Evolutionary conservation across 37 sponge, comb jelly and placozoan genomes (phyloP), one percentile per base, ranked within the genome.

Genomic region (Diacarnus erythraeanus): DNA sequence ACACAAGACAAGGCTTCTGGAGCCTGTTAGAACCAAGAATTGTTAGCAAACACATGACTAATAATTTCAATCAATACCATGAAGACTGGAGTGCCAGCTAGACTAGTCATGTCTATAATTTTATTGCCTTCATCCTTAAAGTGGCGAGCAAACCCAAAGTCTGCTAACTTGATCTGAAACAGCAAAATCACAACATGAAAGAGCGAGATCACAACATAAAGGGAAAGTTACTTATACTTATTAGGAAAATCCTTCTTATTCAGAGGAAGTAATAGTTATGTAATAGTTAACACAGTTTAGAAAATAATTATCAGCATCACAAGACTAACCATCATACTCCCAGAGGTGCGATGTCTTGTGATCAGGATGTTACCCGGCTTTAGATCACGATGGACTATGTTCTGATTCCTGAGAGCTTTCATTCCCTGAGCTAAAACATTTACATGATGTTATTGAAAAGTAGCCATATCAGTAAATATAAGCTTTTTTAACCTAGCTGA

Each of bases 21-120:
- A 67, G 97, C 97, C 95, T 94, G 57, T 18, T 76, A 30, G 30
- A 73, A 44, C 18, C 18, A 22, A 73, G 71, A n/a, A n/a, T n/a
- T 38, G 70, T 20, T 37, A 26, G 51, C 3, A 38, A 68, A 36
- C 29, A 10, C 8, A 3, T 68, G 9, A 29, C 30, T 21, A 68
- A 8, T 33, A 40, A 20, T 27, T 3, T 26, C 31, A 3, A 6
- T 5, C 10, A 58, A 56, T 59, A 94, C 95, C 97, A 96, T 96
- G 64, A 96, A 96, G n/a, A 96, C 97, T 27, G 97, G 97, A 25
- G 97, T 96, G 21, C 97, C 97, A 27, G 97, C 97, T 47, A 96
- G 83, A 44, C 93, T 93, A 9, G 84, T 78, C 88, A 96, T 87
- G 57, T 92, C 90, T 33, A 92, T 68, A 25, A 76, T 70, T 59